These are phyloP conservation scores for Dioctria rufipes DNA, from an alignment of 2,888 invertebrate genomes.

Conservation along the genomic window DNA sequence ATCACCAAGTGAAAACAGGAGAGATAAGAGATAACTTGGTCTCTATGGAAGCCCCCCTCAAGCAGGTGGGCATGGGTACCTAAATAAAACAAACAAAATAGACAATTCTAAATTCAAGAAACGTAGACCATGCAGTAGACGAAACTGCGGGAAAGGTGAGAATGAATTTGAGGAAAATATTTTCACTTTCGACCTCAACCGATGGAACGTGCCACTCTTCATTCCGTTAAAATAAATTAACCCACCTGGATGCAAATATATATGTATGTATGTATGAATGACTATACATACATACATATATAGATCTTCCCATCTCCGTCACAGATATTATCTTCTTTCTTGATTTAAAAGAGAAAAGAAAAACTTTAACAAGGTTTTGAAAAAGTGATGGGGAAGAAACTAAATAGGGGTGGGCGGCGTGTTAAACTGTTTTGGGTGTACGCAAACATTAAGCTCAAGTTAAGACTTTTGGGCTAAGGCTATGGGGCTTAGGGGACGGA, in stretches of 20 bases:
- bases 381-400: slow-evolving; percentile 27
- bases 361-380: slow-evolving; percentile 13
- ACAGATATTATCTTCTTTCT: not conserved
- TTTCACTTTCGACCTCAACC: slow-evolving; percentile 54
- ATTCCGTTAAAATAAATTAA: slow-evolving; percentile 50
- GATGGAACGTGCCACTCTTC: slow-evolving; percentile 52
- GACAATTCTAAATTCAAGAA: slow-evolving; percentile 44
- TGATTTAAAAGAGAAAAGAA: not conserved
- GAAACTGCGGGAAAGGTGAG: slow-evolving; percentile 31
- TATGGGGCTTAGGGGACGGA: slow-evolving; percentile 1
- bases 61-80: not conserved
- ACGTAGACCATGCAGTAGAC: slow-evolving; percentile 17
- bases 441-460: not conserved
- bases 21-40: slow-evolving; percentile 22
- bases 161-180: slow-evolving; percentile 48
- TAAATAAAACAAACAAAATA: slow-evolving; percentile 37
- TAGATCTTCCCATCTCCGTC: not conserved
- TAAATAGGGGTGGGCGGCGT: slow-evolving; percentile 10
- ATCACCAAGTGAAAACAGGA: slow-evolving; percentile 47
- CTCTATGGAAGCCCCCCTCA: slow-evolving; percentile 3
- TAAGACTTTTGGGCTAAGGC: not conserved
- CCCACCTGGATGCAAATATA: slow-evolving; percentile 19
- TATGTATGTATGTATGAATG: not conserved
- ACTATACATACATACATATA: slow-evolving; percentile 18
- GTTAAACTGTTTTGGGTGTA: slow-evolving; percentile 6